Base-by-base conservation (phyloP, 2,888 invertebrate species). In the Petrolisthes cinctipes region DNA sequence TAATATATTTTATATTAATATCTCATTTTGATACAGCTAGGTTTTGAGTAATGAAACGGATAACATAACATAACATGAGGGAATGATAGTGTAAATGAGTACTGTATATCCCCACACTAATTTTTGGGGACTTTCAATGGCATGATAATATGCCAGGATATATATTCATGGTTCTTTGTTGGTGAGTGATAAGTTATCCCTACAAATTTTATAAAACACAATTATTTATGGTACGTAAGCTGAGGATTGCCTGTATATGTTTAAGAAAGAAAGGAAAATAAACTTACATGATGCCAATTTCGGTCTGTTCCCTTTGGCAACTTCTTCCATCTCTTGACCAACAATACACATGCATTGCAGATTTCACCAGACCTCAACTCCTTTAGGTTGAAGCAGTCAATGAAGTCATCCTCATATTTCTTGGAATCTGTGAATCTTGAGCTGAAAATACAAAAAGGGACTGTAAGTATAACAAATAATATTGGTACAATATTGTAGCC, bases 351-450 rank as follows among this genome's bases (percentile, higher is more conserved):
- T 1, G 97, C 97, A 93, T 97, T 97, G 93, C 97, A 97, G 91
- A 97, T 97, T 93, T 97, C 97, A 11, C 97, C 97, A 89, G 95
- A 95, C 56, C 97, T 94, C 75, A 95, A 95, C 91, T 96, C 95
- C 57, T 94, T 94, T 86, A 96, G 93, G 92, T 95, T 95, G 93
- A 97, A 97, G 92, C 97, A 97, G 92, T 95, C 95, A 92, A 95
- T 94, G 92, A 96, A 97, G 92, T 96, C 96, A 91, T 95, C 95
- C 92, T 97, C 96, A 92, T 97, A 97, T 92, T 96, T 96, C 91
- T 95, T 95, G 91, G 96, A 96, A 92, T 96, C 96, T 2, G 96
- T 96, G 93, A 97, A 97, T 91, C 97, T 94, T 61, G 96, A 97
- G 93, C 96, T 96, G 66, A 89, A 78, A 83, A 89, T 68, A 51